These are phyloP conservation scores for Mizuhopecten yessoensis DNA, from an alignment of 1,140 invertebrate genomes.

Conservation along the genomic window DNA sequence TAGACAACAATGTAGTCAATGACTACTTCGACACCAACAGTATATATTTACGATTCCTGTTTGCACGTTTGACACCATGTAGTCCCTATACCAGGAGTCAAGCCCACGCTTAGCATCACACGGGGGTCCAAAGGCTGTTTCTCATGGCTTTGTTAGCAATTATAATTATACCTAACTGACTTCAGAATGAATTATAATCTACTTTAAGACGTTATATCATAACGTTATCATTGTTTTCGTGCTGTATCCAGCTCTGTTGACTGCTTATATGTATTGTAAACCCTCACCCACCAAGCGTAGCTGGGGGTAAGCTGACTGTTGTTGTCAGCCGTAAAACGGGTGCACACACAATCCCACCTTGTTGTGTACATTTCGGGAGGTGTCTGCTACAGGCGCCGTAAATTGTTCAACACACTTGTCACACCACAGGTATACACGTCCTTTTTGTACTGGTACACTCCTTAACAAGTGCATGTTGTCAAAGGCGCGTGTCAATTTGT, in stretches of 20 bases:
- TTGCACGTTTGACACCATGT: too few relatives aligned
- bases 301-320: background rate
- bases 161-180: background rate
- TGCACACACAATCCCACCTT: background rate
- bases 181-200: background rate
- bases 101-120: too few relatives aligned
- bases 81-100: too few relatives aligned
- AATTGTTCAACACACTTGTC: background rate
- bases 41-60: too few relatives aligned
- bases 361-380: background rate
- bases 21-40: too few relatives aligned
- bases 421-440: background rate
- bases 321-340: background rate
- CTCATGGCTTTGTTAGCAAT: background rate
- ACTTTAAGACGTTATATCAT: background rate
- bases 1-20: too few relatives aligned
- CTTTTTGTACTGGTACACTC: background rate
- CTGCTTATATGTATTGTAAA: background rate
- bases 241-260: background rate
- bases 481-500: background rate
- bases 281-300: background rate
- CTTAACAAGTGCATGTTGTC: background rate
- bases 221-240: background rate
- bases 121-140: too few relatives aligned
- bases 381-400: constrained; percentile 13